Evolutionary conservation across 2,797 vertebrate genomes (phyloP).

Genomic region (Allobates femoralis): DNA sequence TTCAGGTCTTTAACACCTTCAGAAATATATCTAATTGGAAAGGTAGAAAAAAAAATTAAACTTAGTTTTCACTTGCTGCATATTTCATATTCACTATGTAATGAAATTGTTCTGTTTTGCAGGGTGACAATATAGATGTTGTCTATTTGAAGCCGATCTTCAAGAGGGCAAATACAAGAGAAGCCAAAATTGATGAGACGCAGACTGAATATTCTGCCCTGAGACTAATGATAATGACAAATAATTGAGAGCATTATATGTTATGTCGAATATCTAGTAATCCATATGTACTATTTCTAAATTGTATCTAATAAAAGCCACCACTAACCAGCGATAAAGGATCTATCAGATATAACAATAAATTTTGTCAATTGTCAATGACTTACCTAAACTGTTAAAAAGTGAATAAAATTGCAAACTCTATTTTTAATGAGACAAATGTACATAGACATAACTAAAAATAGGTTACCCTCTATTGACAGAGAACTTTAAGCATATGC

Average conservation of each 20-base stretch:
- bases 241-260: background rate
- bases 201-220: conserved; percentile 31
- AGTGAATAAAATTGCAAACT: too few relatives aligned
- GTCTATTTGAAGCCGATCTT: conserved; percentile 32
- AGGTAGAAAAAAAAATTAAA: too few relatives aligned
- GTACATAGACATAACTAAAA: too few relatives aligned
- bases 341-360: background rate
- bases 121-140: conserved; percentile 16
- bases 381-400: too few relatives aligned
- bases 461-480: too few relatives aligned
- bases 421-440: too few relatives aligned
- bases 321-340: background rate
- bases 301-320: background rate
- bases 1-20: too few relatives aligned
- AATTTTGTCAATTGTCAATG: too few relatives aligned
- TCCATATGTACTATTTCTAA: background rate
- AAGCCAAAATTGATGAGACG: background rate
- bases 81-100: background rate
- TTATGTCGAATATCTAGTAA: background rate
- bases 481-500: too few relatives aligned
- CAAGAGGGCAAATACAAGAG: background rate
- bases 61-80: too few relatives aligned
- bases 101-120: conserved; percentile 17
- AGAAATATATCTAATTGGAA: too few relatives aligned
- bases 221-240: background rate